A percentile compares a stretch with the other conserved stretches of the same genome.
phyloP scores from a whole-genome alignment of 2,797 vertebrate genomes.

The Takifugu rubripes region DNA sequence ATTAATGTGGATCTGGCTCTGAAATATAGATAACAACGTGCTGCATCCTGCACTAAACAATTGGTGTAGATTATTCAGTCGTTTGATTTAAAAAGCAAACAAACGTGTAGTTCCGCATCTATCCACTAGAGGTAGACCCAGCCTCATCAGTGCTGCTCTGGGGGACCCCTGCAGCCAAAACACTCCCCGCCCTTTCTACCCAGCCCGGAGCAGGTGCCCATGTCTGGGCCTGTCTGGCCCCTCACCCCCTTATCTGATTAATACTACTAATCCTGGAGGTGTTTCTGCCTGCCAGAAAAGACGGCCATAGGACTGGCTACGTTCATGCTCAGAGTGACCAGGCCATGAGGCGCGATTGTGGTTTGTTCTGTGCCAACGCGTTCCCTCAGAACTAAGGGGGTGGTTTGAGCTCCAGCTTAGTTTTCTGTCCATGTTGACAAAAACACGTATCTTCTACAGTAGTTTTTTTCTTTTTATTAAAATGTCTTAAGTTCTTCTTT shows the following conservation, averaged over 20 bases:
- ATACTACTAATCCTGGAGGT: constrained; percentile 88
- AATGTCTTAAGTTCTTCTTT: constrained; percentile 11
- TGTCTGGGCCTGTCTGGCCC: constrained; percentile 70
- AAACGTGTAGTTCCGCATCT: constrained; percentile 14
- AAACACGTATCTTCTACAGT: constrained; percentile 1
- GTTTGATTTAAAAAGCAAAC: background rate
- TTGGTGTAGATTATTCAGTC: background rate
- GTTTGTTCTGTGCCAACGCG: constrained; percentile 58
- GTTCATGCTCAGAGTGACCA: constrained; percentile 67
- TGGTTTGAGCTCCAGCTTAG: constrained; percentile 68
- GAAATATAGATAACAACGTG: background rate
- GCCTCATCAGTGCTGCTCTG: constrained; percentile 60
- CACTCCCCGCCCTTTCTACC: constrained; percentile 29
- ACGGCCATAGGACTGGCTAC: constrained; percentile 74
- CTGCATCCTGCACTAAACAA: background rate
- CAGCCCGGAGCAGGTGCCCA: constrained; percentile 71
- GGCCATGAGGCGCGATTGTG: constrained; percentile 52
- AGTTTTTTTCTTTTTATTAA: background rate
- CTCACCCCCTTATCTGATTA: constrained; percentile 85
- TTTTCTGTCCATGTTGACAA: constrained; percentile 27
- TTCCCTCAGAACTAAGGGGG: constrained; percentile 45
- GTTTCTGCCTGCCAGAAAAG: constrained; percentile 80
- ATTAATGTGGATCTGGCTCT: too few species aligned
- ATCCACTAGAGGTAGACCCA: constrained; percentile 89
- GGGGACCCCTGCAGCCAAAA: constrained; percentile 45